Percentiles rank a stretch among this genome's conserved stretches.
Conservation (phyloP, 2,797 vertebrate species). For the Meda fulgida region DNA sequence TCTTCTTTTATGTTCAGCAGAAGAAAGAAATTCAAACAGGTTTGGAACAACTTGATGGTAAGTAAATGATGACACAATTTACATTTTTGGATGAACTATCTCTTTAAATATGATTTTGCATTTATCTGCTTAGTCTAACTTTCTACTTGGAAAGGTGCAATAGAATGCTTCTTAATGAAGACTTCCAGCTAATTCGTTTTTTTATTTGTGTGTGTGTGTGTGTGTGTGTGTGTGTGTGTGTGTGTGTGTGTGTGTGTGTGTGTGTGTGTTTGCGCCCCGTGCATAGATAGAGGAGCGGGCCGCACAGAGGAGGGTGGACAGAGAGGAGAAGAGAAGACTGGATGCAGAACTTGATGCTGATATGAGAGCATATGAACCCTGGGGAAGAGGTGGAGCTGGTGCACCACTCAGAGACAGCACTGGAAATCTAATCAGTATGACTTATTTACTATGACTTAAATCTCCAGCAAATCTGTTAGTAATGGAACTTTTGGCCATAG, state of each 20-base stretch:
- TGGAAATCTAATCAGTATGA: constrained; percentile 91
- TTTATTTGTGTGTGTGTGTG: neutral
- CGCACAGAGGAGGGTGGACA: constrained; percentile 80
- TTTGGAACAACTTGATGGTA: too few species aligned
- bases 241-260: too few species aligned
- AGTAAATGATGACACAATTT: too few species aligned
- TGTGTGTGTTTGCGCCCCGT: too few species aligned
- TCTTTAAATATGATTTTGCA: neutral
- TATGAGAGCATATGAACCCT: constrained; percentile 88
- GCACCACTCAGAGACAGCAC: constrained; percentile 88
- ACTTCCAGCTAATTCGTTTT: neutral
- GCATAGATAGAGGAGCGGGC: constrained; percentile 87
- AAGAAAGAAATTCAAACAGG: too few species aligned
- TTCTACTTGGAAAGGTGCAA: neutral
- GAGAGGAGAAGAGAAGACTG: constrained; percentile 80
- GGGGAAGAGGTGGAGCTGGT: constrained; percentile 92
- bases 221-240: too few species aligned
- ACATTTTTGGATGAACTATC: too few species aligned
- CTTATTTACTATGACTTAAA: neutral
- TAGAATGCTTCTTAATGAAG: neutral
- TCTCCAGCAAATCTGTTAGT: neutral
- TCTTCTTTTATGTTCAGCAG: too few species aligned
- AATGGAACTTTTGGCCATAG: neutral
- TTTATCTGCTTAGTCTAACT: neutral
- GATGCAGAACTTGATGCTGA: constrained; percentile 88